Base-by-base conservation (phyloP, 2,888 invertebrate genomes). In the Merodon equestris region DNA sequence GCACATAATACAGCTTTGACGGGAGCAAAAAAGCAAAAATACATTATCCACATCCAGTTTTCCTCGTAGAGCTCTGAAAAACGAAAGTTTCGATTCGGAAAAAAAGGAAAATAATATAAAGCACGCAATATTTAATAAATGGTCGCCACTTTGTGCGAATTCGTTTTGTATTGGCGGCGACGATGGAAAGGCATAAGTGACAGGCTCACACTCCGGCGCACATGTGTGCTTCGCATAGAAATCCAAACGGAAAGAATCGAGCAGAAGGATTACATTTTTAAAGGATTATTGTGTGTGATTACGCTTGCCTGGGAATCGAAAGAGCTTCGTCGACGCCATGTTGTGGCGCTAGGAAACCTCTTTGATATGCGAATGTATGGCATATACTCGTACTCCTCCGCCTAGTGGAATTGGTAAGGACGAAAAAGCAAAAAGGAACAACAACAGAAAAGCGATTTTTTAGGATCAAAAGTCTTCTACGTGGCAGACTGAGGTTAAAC, bases 191-290 rank as follows among this genome's bases (percentile, higher is more conserved):
- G 14, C 42, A 53, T 47, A 40, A 54, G 7, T 54, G 1, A 38
- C 12, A 10, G n/a, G n/a, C 10, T 7, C 27, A 27, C 13, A 38
- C 1, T 54, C 12, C 3, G 2, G n/a, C 10, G 9, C n/a, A n/a
- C n/a, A n/a, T n/a, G n/a, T n/a, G n/a, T n/a, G n/a, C n/a, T n/a
- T n/a, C n/a, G n/a, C 9, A 40, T 40, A 5, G n/a, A 40, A 40
- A 64, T 10, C 27, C 48, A 63, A 71, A 71, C 12, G 61, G 44
- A 61, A 66, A 27, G 63, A 72, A 48, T 76, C 64, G 60, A 70
- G 75, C 70, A 48, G 68, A 77, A 77, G 77, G 77, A 77, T 77
- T 77, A 77, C 72, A 77, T 68, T 77, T 77, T 77, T 77, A 77
- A 73, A 72, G 77, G 77, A 77, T 77, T 77, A 77, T 73, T 72